Evolutionary conservation across 1,140 invertebrate genomes (phyloP).

Genomic region (Lucilia sericata): DNA sequence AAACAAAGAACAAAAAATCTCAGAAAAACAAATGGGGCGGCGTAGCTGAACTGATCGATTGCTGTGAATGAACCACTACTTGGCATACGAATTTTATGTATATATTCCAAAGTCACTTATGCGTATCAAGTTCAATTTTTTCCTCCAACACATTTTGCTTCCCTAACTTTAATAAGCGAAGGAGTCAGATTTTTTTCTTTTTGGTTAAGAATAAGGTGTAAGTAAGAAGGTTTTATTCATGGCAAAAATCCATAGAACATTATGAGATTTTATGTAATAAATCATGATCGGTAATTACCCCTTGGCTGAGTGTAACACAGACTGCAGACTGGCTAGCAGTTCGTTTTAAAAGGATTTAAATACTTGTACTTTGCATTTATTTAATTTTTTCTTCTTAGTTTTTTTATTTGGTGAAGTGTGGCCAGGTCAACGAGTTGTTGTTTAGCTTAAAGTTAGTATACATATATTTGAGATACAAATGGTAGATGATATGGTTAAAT

Average conservation of each 20-base stretch:
- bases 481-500: neutral
- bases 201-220: neutral
- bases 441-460: neutral
- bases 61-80: constrained; percentile 28
- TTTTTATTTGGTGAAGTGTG: constrained; percentile 9
- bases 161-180: neutral
- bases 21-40: constrained; percentile 35
- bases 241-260: constrained; percentile 8
- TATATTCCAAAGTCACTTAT: constrained; percentile 1
- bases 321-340: neutral
- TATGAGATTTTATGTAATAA: constrained; percentile 32
- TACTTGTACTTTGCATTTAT: neutral
- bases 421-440: constrained; percentile 28
- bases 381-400: neutral
- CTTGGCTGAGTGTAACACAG: constrained; percentile 34
- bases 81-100: neutral
- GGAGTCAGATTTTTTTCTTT: constrained; percentile 13
- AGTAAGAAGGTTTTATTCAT: constrained; percentile 1
- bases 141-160: neutral
- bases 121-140: constrained; percentile 30
- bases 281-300: constrained; percentile 41
- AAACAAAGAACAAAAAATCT: neutral
- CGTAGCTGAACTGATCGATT: constrained; percentile 41
- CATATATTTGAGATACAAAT: neutral
- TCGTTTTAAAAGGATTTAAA: too few species aligned